A percentile compares a stretch with the other conserved stretches of the same genome.
These are phyloP conservation scores for Scolopax mira DNA, from an alignment of 2,113 vertebrate species.

Conservation along the genomic window DNA sequence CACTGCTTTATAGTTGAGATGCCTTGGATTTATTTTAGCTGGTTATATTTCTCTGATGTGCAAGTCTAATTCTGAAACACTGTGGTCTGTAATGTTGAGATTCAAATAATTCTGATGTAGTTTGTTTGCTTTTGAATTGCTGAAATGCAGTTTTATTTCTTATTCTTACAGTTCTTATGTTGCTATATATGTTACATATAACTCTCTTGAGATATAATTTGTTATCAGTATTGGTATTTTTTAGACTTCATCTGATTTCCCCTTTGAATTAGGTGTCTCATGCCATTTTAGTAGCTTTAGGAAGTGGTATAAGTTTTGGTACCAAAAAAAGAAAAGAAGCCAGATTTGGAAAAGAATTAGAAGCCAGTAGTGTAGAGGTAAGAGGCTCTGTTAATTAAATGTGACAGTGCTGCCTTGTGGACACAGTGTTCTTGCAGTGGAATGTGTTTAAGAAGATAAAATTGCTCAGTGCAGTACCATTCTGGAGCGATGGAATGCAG, in stretches of 20 bases:
- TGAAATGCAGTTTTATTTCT: not conserved
- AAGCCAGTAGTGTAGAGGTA: not conserved
- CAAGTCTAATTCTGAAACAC: not conserved
- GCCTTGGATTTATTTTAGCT: not conserved
- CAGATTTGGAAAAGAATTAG: not conserved
- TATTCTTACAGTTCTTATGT: not conserved
- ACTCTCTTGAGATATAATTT: not conserved
- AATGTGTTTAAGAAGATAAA: not conserved
- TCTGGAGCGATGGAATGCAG: not conserved
- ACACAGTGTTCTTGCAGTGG: not conserved
- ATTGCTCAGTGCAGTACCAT: not conserved
- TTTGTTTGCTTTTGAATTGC: not conserved
- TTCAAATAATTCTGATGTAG: not conserved
- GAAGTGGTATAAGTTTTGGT: not conserved
- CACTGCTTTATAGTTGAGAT: not conserved
- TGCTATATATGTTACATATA: not conserved
- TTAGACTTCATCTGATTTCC: not conserved
- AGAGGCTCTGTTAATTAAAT: too few relatives aligned
- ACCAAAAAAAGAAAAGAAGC: not conserved
- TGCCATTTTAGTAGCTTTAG: not conserved
- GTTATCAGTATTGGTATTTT: not conserved
- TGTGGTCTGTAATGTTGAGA: not conserved
- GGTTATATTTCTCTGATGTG: not conserved
- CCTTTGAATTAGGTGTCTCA: not conserved
- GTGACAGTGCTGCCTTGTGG: not conserved